These are phyloP conservation scores for Halictus quadricinctus DNA, from an alignment of 2,888 invertebrate genomes.

Conservation along the genomic window DNA sequence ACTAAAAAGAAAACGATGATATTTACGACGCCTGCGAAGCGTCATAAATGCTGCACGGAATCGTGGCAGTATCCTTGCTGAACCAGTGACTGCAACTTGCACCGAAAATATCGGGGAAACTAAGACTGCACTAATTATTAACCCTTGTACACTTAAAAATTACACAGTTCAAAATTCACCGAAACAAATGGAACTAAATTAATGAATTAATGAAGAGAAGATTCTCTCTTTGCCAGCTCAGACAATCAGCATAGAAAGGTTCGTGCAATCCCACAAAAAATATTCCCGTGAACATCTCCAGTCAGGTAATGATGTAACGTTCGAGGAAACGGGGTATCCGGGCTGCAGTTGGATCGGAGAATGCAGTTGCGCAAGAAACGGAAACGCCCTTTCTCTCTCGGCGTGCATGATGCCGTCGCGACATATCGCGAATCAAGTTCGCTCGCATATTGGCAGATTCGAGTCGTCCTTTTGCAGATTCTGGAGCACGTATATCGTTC, in stretches of 20 bases:
- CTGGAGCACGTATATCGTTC: constrained; percentile 7
- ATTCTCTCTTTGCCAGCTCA: not conserved
- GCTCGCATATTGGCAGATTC: constrained; percentile 12
- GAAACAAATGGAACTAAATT: too few relatives aligned
- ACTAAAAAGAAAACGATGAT: not conserved
- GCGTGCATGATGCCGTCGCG: not conserved
- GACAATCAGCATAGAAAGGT: not conserved
- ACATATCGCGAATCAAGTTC: constrained; percentile 2
- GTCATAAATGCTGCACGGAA: constrained; percentile 1
- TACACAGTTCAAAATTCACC: too few relatives aligned
- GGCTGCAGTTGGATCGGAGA: not conserved
- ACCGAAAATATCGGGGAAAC: not conserved
- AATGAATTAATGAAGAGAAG: too few relatives aligned
- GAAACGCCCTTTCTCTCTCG: constrained; percentile 8
- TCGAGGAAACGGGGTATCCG: not conserved
- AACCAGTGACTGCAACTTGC: not conserved
- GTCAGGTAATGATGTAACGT: not conserved
- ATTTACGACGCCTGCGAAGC: not conserved
- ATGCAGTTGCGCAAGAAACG: not conserved
- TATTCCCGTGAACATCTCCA: not conserved
- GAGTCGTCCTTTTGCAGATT: not conserved
- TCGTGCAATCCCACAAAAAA: not conserved
- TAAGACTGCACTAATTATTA: not conserved
- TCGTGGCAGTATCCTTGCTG: not conserved
- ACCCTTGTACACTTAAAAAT: too few relatives aligned